Conservation (phyloP, 2,113 vertebrate genomes). For the Muntiacus muntjak region DNA sequence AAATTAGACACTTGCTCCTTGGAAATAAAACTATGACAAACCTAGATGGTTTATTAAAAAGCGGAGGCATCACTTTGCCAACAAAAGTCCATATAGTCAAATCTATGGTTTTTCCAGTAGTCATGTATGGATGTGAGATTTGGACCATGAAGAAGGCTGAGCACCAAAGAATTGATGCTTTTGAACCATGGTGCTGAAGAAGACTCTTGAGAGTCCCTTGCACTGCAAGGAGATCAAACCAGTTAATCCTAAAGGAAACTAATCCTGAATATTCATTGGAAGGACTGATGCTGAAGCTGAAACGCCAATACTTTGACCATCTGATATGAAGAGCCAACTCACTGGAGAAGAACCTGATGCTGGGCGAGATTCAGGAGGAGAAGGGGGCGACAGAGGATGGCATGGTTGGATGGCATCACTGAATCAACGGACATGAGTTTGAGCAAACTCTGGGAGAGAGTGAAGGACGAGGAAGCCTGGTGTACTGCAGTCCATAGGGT, state of each 20-base stretch:
- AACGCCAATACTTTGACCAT: fast-evolving
- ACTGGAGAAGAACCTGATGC: background rate
- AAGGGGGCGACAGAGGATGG: background rate
- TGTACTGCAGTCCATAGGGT: background rate
- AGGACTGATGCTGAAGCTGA: background rate
- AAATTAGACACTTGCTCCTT: background rate
- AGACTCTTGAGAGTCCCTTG: background rate
- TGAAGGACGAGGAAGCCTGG: background rate
- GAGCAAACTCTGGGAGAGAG: background rate
- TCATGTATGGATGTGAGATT: background rate
- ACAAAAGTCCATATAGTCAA: background rate
- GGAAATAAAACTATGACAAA: background rate
- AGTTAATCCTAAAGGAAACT: background rate
- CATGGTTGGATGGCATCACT: background rate
- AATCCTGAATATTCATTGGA: background rate
- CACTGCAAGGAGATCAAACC: background rate
- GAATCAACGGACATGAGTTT: background rate
- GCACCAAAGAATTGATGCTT: background rate
- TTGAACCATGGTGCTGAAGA: background rate
- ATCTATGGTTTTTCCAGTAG: background rate
- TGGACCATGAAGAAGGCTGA: background rate
- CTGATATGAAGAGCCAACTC: background rate
- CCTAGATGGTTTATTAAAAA: background rate
- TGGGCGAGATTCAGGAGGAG: background rate
- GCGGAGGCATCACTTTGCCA: fast-evolving